Conservation (phyloP, 2,888 invertebrate species). For the Eurytoma californica region DNA sequence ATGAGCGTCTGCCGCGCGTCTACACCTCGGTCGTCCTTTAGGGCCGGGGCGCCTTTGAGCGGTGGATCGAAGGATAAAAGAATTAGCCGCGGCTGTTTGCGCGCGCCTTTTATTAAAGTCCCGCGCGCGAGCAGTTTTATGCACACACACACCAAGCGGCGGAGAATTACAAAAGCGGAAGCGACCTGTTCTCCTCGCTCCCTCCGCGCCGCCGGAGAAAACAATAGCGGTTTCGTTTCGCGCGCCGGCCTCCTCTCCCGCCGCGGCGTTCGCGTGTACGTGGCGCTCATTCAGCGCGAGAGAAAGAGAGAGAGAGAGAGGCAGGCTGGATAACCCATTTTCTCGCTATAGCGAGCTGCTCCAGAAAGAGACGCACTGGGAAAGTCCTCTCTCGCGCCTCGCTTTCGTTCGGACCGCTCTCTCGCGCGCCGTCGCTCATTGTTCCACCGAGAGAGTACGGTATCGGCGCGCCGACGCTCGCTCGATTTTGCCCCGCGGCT, state of each 20-base stretch:
- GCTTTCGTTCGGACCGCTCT: not conserved
- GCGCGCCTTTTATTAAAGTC: too few relatives aligned
- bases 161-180: constrained; percentile 44
- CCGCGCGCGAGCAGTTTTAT: too few relatives aligned
- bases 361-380: constrained; percentile 36
- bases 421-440: too few relatives aligned
- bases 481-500: too few relatives aligned
- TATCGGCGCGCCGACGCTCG: too few relatives aligned
- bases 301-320: not conserved
- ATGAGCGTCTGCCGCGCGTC: not conserved
- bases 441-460: too few relatives aligned
- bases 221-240: constrained; percentile 46
- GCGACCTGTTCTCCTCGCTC: constrained; percentile 19
- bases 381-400: constrained; percentile 14
- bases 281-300: not conserved
- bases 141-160: not conserved
- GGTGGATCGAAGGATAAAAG: not conserved
- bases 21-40: not conserved
- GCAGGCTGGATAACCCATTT: constrained; percentile 28
- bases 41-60: not conserved
- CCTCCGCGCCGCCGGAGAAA: not conserved
- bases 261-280: not conserved
- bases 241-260: constrained; percentile 11
- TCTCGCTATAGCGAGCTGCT: constrained; percentile 13
- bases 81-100: constrained; percentile 31